phyloP scores from a whole-genome alignment of 2,797 vertebrate species.

The Hypotaenidia okinawae region DNA sequence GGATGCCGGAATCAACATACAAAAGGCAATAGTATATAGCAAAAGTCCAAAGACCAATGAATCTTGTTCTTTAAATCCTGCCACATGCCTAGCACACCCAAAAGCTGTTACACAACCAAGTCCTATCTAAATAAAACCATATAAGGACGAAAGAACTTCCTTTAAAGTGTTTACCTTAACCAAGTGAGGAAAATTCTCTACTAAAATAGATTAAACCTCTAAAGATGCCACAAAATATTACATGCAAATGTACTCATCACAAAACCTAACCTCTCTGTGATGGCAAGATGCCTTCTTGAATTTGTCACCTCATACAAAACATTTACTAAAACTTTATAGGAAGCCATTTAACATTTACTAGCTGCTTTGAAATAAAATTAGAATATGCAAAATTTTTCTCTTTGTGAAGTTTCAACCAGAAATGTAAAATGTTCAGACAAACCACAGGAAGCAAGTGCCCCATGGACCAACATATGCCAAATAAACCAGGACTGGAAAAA shows the following conservation, averaged over 20 bases:
- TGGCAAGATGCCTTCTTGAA: neutral
- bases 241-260: fast-evolving
- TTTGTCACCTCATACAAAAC: neutral
- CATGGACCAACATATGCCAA: neutral
- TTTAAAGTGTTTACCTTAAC: neutral
- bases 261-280: neutral
- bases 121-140: neutral
- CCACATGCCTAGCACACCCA: fast-evolving
- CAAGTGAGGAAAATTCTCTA: neutral
- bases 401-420: neutral
- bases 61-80: neutral
- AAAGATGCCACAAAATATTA: neutral
- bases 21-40: neutral
- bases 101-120: neutral
- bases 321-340: neutral
- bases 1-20: neutral
- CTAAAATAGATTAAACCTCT: neutral
- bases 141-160: neutral
- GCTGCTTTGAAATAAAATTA: neutral
- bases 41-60: neutral
- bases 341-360: neutral
- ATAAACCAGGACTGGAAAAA: neutral
- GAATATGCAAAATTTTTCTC: neutral
- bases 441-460: neutral
- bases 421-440: neutral